Percentiles rank a stretch among this genome's conserved stretches.
Conservation (phyloP, 2,113 vertebrate genomes). For the Raja brachyura region DNA sequence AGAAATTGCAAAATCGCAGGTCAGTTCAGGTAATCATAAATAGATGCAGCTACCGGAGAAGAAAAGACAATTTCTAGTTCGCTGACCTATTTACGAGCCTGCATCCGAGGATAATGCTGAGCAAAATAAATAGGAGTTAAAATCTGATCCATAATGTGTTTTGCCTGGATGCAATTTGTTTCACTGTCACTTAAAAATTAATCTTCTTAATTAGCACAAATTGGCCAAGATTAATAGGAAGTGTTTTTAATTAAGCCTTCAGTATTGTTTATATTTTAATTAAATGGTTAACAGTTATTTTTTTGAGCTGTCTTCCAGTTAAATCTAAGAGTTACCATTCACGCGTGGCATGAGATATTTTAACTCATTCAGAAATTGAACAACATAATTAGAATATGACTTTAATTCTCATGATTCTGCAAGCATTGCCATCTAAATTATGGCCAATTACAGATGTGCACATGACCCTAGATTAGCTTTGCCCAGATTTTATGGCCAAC, state of each 20-base stretch:
- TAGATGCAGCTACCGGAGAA: background rate
- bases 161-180: background rate
- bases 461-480: background rate
- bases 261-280: background rate
- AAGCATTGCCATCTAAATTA: too few relatives aligned
- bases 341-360: background rate
- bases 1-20: background rate
- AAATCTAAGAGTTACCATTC: background rate
- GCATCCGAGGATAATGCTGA: background rate
- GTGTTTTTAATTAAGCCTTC: background rate
- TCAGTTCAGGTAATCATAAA: background rate
- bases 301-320: background rate
- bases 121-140: constrained; percentile 17
- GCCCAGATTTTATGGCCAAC: background rate
- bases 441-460: constrained; percentile 21
- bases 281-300: background rate
- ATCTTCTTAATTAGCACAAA: background rate
- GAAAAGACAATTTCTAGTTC: background rate
- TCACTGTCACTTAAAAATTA: background rate
- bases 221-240: background rate
- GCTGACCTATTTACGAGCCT: background rate
- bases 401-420: constrained; percentile 4
- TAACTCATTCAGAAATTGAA: constrained; percentile 12
- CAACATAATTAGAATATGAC: background rate
- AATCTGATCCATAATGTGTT: background rate